Evolutionary conservation across 1,140 invertebrate genomes (phyloP), one percentile per base, ranked within the genome.

Genomic region (Drosophila paulistorum): DNA sequence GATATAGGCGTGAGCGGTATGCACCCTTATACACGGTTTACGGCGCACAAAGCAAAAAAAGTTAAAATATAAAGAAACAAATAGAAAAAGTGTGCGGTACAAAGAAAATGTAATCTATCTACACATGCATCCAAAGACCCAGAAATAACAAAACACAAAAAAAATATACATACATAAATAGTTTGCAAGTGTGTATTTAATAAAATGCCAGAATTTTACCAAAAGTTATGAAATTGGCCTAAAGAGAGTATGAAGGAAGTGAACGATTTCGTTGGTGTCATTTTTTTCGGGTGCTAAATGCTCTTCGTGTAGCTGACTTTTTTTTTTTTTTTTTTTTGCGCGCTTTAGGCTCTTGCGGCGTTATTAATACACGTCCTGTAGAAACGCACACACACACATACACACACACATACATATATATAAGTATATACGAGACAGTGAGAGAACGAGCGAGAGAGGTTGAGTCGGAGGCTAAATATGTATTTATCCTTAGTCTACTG

Each of bases 261-360:
- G 39, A 42, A 60, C 35, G 14, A 20, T 20, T 20, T 62, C 11
- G 17, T 62, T 62, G 60, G 39, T 45, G 48, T 71, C 71, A 66
- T 83, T 84, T 84, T 89, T 87, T 83, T 89, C 81, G 81, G 84
- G 84, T 89, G 84, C 90, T 89, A 84, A 89, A 89, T 81, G 84
- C 81, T 90, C 84, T 51, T 37, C 51, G 85, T 89, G 85, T 89
- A 81, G 89, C 81, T 89, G 77, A 90, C 85, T 89, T 89, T 89
- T 89, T n/a, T n/a, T n/a, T n/a, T n/a, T n/a, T n/a, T n/a, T n/a
- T n/a, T n/a, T 89, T 89, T 89, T 89, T 90, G 84, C 81, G 84
- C 85, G 83, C 83, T 89, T 89, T 83, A 81, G 60, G 69, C 45
- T 74, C 65, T 64, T 79, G 76, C 64, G 77, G 66, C 81, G 70